Conservation (phyloP, 2,113 vertebrate species). For the Clarias macrocephalus region DNA sequence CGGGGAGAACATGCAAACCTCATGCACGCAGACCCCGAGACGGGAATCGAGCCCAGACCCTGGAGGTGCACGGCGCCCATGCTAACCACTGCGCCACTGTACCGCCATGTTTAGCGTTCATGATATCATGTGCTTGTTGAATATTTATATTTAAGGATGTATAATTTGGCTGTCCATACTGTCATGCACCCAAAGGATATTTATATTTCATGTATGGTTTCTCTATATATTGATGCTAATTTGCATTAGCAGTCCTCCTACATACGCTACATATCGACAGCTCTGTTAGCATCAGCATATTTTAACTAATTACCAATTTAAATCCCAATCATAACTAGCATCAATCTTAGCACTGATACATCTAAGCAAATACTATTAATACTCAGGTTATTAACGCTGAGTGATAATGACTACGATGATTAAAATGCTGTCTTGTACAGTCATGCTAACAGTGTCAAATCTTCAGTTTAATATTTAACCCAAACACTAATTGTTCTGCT, state of each 20-base stretch:
- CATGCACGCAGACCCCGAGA: too few relatives aligned
- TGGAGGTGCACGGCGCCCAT: too few relatives aligned
- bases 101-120: neutral
- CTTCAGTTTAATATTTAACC: neutral
- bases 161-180: neutral
- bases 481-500: conserved; percentile 23
- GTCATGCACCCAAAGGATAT: conserved; percentile 33
- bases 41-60: too few relatives aligned
- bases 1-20: too few relatives aligned
- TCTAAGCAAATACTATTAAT: neutral
- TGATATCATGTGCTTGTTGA: neutral
- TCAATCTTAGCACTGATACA: neutral
- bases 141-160: neutral
- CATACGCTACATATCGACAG: conserved; percentile 43
- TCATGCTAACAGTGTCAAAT: conserved; percentile 23
- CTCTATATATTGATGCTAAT: conserved; percentile 40
- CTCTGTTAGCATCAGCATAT: conserved; percentile 54
- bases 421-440: neutral
- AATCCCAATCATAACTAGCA: conserved; percentile 22
- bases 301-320: conserved; percentile 58
- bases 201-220: conserved; percentile 38
- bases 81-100: too few relatives aligned
- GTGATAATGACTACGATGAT: neutral
- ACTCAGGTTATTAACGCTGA: neutral
- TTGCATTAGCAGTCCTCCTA: conserved; percentile 47